Percentiles rank a stretch among this genome's conserved stretches.
Conservation (phyloP, 2,113 vertebrate species). For the Seriola aureovittata region DNA sequence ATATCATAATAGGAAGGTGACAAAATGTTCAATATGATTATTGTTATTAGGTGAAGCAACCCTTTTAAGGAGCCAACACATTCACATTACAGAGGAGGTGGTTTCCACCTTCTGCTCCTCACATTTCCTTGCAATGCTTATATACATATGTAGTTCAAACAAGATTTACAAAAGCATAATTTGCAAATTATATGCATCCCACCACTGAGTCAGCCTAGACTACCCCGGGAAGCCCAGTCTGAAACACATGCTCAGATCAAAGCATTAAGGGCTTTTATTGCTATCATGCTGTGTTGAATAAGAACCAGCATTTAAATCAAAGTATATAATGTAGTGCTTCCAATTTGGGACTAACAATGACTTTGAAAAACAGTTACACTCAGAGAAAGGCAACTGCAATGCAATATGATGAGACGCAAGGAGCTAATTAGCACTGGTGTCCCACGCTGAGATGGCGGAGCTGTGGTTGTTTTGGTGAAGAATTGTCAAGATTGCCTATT, state of each 20-base stretch:
- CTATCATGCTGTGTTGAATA: constrained; percentile 49
- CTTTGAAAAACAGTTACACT: constrained; percentile 67
- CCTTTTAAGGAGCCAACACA: neutral
- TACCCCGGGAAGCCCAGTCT: constrained; percentile 31
- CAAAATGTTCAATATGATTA: neutral
- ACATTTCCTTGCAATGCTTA: constrained; percentile 10
- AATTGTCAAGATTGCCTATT: constrained; percentile 68
- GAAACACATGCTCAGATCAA: constrained; percentile 57
- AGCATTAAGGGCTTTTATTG: constrained; percentile 48
- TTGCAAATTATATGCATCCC: constrained; percentile 35
- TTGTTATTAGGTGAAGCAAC: no score
- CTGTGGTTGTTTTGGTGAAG: constrained; percentile 65
- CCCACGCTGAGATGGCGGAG: constrained; percentile 53
- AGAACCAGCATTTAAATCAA: constrained; percentile 59
- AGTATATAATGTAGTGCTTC: constrained; percentile 34
- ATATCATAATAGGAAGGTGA: neutral
- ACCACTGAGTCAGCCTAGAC: constrained; percentile 39
- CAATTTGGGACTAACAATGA: constrained; percentile 64
- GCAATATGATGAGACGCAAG: constrained; percentile 58
- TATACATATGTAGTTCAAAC: constrained; percentile 11
- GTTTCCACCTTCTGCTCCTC: neutral
- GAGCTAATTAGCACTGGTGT: constrained; percentile 69
- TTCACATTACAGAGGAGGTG: neutral
- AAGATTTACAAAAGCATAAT: constrained; percentile 32
- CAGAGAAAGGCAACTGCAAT: constrained; percentile 37